Evolutionary conservation across 2,888 invertebrate species (phyloP).

Genomic region (Linnaemya vulpina): DNA sequence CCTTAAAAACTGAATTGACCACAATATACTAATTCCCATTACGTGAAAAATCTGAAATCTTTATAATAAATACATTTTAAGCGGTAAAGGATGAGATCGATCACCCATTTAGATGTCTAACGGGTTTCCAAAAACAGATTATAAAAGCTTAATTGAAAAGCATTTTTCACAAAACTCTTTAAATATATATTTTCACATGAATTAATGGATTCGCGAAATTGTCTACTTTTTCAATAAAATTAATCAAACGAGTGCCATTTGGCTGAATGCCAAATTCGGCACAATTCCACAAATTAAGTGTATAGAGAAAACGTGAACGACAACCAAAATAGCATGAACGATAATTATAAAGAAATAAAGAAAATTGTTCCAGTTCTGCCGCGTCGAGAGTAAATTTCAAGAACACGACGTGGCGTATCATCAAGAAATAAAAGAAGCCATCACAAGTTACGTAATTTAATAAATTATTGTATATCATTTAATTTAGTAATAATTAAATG

Average conservation of each 20-base stretch:
- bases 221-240: conserved; percentile 17
- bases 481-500: too few species aligned
- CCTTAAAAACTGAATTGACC: too few species aligned
- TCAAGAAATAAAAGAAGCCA: conserved; percentile 19
- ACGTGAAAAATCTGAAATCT: too few species aligned
- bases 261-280: conserved; percentile 29
- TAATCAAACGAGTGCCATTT: conserved; percentile 5
- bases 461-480: neutral
- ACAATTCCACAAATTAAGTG: conserved; percentile 2
- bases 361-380: neutral
- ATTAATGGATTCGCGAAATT: neutral
- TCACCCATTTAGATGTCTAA: neutral
- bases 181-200: conserved; percentile 37
- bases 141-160: neutral
- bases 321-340: neutral
- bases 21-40: too few species aligned
- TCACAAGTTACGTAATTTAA: neutral
- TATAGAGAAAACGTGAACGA: neutral
- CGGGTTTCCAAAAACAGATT: too few species aligned
- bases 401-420: conserved; percentile 6
- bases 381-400: neutral
- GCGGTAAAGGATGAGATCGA: neutral
- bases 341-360: neutral
- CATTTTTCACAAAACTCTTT: neutral
- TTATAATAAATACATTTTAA: neutral